phyloP scores from a whole-genome alignment of 2,888 invertebrate species.

The Clanis bilineata region DNA sequence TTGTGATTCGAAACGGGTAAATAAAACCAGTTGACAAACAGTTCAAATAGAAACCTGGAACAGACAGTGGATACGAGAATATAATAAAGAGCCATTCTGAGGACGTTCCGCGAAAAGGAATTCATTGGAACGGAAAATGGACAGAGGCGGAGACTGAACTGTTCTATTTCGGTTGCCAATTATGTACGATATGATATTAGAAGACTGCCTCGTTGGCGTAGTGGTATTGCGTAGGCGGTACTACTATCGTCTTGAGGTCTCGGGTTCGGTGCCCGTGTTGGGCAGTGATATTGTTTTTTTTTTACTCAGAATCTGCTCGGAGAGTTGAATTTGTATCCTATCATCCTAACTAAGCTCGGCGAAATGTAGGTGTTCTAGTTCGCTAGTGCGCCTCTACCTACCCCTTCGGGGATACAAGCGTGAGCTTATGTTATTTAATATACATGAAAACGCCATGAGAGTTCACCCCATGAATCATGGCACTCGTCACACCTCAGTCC shows the following conservation, averaged over 20 bases:
- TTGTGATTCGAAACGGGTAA: background rate
- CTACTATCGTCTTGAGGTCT: background rate
- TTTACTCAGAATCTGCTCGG: too few relatives aligned
- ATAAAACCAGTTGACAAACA: background rate
- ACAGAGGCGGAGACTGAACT: slow-evolving; percentile 25
- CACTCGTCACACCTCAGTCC: too few relatives aligned
- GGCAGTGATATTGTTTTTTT: too few relatives aligned
- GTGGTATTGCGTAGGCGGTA: background rate
- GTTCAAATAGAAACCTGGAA: background rate
- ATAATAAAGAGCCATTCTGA: slow-evolving; percentile 22
- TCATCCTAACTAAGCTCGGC: too few relatives aligned
- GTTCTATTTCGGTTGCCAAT: slow-evolving; percentile 24
- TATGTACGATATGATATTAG: background rate
- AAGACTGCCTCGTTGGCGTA: background rate
- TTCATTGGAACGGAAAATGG: slow-evolving; percentile 39
- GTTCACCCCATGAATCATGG: too few relatives aligned
- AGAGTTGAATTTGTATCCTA: too few relatives aligned
- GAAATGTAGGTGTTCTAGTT: too few relatives aligned
- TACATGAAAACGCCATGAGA: too few relatives aligned
- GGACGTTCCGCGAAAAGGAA: slow-evolving; percentile 26
- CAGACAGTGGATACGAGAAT: background rate
- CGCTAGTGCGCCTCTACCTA: too few relatives aligned
- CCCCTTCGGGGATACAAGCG: too few relatives aligned
- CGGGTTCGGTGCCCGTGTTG: background rate
- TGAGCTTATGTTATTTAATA: too few relatives aligned